Evolutionary conservation across 2,113 vertebrate species (phyloP), one percentile per base, ranked within the genome.

Genomic region (Pipa parva): DNA sequence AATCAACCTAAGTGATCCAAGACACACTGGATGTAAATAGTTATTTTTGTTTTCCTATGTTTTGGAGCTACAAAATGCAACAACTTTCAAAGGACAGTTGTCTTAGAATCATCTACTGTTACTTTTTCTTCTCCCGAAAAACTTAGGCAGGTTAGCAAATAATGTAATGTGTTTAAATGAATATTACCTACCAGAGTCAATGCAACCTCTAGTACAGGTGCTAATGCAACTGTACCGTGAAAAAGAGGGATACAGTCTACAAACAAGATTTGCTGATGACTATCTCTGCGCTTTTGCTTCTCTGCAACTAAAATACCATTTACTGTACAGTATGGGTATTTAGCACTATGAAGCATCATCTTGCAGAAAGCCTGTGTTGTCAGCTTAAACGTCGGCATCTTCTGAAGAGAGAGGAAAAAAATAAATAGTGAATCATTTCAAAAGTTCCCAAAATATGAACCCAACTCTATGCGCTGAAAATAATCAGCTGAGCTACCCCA

Each of bases 361-460:
- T 98, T 97, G 75, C 96, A 95, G 76, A 97, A 97, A 1, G 96
- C 93, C 77, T 97, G 95, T 0, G 94, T 97, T 12, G 92, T 96
- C 72, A 98, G 75, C 72, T 92, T 95, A 72, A 92, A 82, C 6
- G 85, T 83, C 79, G 92, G 92, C 81, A 87, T 92, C 56, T 52
- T 64, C 75, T 59, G 39, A 8, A 18, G 11, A 2, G 7, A 13
- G 12, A 37, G 5, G 17, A 10, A 29, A 17, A 33, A 3, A 22
- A 49, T 10, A 24, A 22, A 11, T n/a, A n/a, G n/a, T n/a, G n/a
- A n/a, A n/a, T n/a, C 10, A 33, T 6, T 33, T 33, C 6, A 33
- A 6, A 7, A 33, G 6, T 33, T 33, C 31, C 31, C 6, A 7
- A 7, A 6, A 33, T 12, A 12, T 33, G 12, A 33, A 33, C 6